Percentiles rank a stretch among this genome's conserved stretches.
Evolutionary conservation across 2,797 vertebrate genomes (phyloP).

Genomic region (Sebastes taczanowskii): DNA sequence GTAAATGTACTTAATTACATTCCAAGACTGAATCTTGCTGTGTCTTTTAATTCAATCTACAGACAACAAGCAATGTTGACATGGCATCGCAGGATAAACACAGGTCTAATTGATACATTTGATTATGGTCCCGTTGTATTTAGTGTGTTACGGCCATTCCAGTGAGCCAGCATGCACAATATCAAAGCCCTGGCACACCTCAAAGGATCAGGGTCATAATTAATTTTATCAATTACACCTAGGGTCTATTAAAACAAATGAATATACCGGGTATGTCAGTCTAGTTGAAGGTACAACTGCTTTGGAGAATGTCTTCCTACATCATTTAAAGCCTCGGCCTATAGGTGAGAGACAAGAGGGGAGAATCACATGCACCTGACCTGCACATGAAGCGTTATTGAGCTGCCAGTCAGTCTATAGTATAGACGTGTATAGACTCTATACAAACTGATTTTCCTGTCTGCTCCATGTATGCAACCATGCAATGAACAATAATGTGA

Average conservation of each 20-base stretch:
- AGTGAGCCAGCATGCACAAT: too few species aligned
- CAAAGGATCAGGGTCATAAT: too few species aligned
- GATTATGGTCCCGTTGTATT: too few species aligned
- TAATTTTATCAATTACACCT: too few species aligned
- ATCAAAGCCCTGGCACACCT: too few species aligned
- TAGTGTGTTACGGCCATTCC: too few species aligned
- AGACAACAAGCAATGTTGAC: background rate
- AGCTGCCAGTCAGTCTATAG: conserved; percentile 5
- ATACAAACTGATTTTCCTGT: conserved; percentile 15
- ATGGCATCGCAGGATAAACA: too few species aligned
- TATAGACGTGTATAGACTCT: background rate
- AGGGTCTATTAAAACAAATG: too few species aligned
- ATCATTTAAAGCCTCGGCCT: conserved; percentile 35
- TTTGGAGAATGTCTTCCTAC: background rate
- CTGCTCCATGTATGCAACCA: background rate
- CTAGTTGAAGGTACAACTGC: background rate
- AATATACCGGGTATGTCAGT: background rate
- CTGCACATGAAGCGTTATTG: conserved; percentile 17
- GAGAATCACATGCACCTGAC: conserved; percentile 26
- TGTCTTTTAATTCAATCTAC: background rate
- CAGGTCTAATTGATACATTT: too few species aligned
- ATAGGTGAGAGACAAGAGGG: background rate
- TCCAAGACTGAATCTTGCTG: background rate
- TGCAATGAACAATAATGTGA: background rate
- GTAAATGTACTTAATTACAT: background rate